Conservation (phyloP, 2,113 vertebrate species). For the Nanorana parkeri region DNA sequence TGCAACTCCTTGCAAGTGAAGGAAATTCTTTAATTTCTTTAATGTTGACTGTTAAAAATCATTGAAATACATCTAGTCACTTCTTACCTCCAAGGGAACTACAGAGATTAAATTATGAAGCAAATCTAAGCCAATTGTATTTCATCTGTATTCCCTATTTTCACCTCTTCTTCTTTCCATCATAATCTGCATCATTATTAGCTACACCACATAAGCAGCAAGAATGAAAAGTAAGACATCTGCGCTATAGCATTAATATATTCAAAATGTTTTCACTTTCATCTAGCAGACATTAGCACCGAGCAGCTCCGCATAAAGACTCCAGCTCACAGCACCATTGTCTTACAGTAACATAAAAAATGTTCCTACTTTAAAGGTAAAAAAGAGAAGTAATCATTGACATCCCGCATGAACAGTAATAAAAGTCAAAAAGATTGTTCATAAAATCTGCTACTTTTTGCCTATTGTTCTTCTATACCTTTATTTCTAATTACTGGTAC, state of each 20-base stretch:
- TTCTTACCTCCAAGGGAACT: conserved; percentile 73
- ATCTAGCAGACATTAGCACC: conserved; percentile 81
- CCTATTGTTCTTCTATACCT: conserved; percentile 70
- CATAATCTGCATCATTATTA: conserved; percentile 87
- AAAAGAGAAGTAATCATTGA: conserved; percentile 49
- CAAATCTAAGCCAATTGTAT: conserved; percentile 79
- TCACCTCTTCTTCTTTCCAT: conserved; percentile 81
- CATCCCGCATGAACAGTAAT: conserved; percentile 61
- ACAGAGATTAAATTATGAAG: conserved; percentile 84
- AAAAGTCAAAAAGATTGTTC: conserved; percentile 69
- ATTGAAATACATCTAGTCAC: conserved; percentile 55
- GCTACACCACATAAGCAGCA: conserved; percentile 76
- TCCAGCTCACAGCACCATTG: conserved; percentile 66
- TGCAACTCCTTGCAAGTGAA: neutral
- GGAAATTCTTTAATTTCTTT: conserved; percentile 22
- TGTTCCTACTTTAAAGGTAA: conserved; percentile 61
- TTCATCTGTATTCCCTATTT: conserved; percentile 85
- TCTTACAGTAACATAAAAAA: conserved; percentile 63
- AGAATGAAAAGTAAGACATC: conserved; percentile 83
- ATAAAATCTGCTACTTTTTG: conserved; percentile 66
- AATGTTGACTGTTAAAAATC: conserved; percentile 40
- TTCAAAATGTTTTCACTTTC: conserved; percentile 84
- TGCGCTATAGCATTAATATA: conserved; percentile 85
- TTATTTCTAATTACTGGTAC: conserved; percentile 85
- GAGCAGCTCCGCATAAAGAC: conserved; percentile 71